Conservation (phyloP, 2,888 invertebrate genomes). For the Syritta pipiens region DNA sequence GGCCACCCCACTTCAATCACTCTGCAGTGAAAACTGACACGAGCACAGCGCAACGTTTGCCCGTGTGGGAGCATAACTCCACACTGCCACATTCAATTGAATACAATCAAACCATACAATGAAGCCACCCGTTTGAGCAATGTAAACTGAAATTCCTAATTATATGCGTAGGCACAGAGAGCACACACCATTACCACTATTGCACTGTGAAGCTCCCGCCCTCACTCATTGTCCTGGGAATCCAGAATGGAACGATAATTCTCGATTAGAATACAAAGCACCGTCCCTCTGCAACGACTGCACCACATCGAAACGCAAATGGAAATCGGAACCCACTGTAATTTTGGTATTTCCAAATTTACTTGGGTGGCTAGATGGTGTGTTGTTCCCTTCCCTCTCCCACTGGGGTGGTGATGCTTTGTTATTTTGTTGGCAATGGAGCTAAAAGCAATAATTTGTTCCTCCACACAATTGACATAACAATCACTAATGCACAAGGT, state of each 20-base stretch:
- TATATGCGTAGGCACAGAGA: slow-evolving; percentile 60
- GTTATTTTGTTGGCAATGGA: slow-evolving; percentile 60
- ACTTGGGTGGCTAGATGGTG: slow-evolving; percentile 43
- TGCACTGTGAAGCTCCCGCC: neutral
- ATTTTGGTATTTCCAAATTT: slow-evolving; percentile 61
- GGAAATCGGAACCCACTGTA: slow-evolving; percentile 56
- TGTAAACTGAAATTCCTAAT: slow-evolving; percentile 61
- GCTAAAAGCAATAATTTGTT: slow-evolving; percentile 67
- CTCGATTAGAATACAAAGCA: slow-evolving; percentile 54
- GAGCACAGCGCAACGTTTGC: no score
- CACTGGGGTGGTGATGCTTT: slow-evolving; percentile 59
- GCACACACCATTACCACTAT: slow-evolving; percentile 43
- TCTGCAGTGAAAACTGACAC: neutral
- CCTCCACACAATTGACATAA: slow-evolving; percentile 64
- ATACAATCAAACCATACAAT: slow-evolving; percentile 57
- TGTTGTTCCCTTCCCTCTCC: slow-evolving; percentile 32
- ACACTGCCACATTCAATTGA: slow-evolving; percentile 50
- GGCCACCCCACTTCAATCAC: slow-evolving; percentile 11
- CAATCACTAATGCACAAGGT: slow-evolving; percentile 65
- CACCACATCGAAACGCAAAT: slow-evolving; percentile 37
- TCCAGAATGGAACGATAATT: slow-evolving; percentile 59
- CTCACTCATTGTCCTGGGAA: slow-evolving; percentile 26
- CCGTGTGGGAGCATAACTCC: slow-evolving; percentile 3
- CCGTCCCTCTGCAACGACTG: slow-evolving; percentile 32
- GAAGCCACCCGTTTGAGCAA: slow-evolving; percentile 57